phyloP scores from a whole-genome alignment of 2,888 invertebrate species.

The Lottia scabra region DNA sequence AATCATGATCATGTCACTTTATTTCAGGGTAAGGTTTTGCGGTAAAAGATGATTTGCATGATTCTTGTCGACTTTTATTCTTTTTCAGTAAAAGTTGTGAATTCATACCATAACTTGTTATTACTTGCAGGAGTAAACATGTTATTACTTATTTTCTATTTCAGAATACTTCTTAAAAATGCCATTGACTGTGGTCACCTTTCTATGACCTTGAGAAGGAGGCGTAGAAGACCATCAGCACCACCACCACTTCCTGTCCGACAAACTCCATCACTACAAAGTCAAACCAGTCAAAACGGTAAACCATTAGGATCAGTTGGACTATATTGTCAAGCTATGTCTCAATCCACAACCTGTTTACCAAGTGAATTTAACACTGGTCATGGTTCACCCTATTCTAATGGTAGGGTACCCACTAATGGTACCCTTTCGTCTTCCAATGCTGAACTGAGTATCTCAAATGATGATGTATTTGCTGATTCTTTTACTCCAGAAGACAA shows the following conservation, averaged over 20 bases:
- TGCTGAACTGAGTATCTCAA: constrained; percentile 34
- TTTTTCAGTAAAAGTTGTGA: too few relatives aligned
- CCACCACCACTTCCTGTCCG: constrained; percentile 44
- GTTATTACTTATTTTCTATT: constrained; percentile 18
- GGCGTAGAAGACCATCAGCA: constrained; percentile 47
- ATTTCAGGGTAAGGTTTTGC: not conserved
- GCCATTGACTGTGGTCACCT: constrained; percentile 52
- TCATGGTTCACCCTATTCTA: not conserved
- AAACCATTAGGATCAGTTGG: constrained; percentile 7
- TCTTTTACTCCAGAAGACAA: constrained; percentile 30
- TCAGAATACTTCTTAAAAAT: constrained; percentile 43
- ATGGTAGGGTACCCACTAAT: not conserved
- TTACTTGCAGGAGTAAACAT: too few relatives aligned
- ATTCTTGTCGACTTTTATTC: too few relatives aligned
- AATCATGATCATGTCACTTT: not conserved
- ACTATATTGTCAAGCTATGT: constrained; percentile 20
- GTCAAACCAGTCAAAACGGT: not conserved
- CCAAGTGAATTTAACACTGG: constrained; percentile 11
- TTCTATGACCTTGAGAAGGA: constrained; percentile 49
- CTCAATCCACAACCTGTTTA: constrained; percentile 28
- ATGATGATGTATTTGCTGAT: constrained; percentile 39
- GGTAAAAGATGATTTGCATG: too few relatives aligned
- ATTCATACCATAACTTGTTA: too few relatives aligned
- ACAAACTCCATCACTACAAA: constrained; percentile 29
- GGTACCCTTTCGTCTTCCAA: constrained; percentile 11